These are phyloP conservation scores for Eupeodes luniger DNA, from an alignment of 2,888 invertebrate genomes.

Conservation along the genomic window DNA sequence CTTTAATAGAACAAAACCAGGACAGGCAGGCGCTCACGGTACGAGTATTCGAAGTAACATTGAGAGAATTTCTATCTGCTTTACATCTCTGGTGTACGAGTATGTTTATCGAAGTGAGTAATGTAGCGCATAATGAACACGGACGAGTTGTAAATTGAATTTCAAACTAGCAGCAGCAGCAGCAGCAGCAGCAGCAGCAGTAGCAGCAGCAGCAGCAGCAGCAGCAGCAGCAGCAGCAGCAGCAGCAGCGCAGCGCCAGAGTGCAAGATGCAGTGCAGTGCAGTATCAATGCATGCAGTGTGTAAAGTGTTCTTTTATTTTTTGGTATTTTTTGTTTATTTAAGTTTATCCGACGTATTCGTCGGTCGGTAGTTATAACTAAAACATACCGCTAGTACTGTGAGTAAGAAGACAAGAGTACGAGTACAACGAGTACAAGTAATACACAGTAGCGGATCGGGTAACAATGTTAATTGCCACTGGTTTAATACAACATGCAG, in stretches of 20 bases:
- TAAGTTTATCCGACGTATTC: conserved; percentile 5
- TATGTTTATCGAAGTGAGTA: conserved; percentile 63
- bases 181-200: no score
- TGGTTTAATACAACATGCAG: conserved; percentile 70
- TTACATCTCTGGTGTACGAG: no score
- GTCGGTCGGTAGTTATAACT: not conserved
- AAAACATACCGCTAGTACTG: conserved; percentile 11
- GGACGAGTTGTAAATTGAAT: conserved; percentile 73
- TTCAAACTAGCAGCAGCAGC: conserved; percentile 1
- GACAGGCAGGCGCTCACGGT: not conserved
- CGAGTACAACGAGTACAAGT: conserved; percentile 9
- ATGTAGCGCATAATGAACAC: conserved; percentile 75
- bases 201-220: not conserved
- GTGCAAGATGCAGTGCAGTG: conserved; percentile 11
- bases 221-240: no score
- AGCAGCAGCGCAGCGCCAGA: not conserved
- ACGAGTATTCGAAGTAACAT: not conserved
- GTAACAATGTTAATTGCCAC: conserved; percentile 74
- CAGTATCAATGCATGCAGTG: conserved; percentile 3
- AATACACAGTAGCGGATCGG: conserved; percentile 57
- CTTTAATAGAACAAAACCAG: not conserved
- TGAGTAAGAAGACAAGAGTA: not conserved
- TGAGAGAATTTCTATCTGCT: conserved; percentile 46
- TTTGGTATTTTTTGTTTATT: not conserved
- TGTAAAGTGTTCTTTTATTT: not conserved